Conservation (phyloP, 1,140 invertebrate genomes). For the Drosophila lowei region DNA sequence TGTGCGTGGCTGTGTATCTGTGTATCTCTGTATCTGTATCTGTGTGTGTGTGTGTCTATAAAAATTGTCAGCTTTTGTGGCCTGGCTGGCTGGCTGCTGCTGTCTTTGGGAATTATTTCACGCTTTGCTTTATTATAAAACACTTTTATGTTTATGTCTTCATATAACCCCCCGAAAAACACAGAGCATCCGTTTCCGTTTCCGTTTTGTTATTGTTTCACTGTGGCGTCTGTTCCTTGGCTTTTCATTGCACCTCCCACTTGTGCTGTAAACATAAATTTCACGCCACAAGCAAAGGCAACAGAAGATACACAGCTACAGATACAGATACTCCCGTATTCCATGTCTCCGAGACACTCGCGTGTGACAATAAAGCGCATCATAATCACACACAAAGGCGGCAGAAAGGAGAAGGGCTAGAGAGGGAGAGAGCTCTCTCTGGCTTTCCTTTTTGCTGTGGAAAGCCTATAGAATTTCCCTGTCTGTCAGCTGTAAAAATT, state of each 20-base stretch:
- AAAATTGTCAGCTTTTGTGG: constrained; percentile 74
- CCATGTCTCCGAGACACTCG: constrained; percentile 19
- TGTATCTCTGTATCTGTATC: background rate
- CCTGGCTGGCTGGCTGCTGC: constrained; percentile 29
- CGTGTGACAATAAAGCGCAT: constrained; percentile 75
- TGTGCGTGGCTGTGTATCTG: constrained; percentile 8
- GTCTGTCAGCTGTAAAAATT: constrained; percentile 60
- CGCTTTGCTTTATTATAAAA: constrained; percentile 81
- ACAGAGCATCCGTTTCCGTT: constrained; percentile 55
- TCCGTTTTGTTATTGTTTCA: constrained; percentile 60
- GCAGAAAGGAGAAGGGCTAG: no score
- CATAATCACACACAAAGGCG: constrained; percentile 58
- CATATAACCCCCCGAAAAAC: constrained; percentile 64
- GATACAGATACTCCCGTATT: no score
- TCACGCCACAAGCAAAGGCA: constrained; percentile 46
- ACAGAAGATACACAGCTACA: no score
- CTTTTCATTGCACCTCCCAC: constrained; percentile 70
- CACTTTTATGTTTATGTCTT: constrained; percentile 79
- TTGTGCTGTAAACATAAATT: constrained; percentile 78
- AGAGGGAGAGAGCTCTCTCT: background rate
- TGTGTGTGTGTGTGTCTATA: constrained; percentile 54
- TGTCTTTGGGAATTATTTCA: constrained; percentile 65
- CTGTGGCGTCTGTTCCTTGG: constrained; percentile 5
- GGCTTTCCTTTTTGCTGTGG: constrained; percentile 17
- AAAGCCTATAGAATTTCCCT: constrained; percentile 30